phyloP scores from a whole-genome alignment of 1,140 invertebrate genomes.

The Planococcus citri region DNA sequence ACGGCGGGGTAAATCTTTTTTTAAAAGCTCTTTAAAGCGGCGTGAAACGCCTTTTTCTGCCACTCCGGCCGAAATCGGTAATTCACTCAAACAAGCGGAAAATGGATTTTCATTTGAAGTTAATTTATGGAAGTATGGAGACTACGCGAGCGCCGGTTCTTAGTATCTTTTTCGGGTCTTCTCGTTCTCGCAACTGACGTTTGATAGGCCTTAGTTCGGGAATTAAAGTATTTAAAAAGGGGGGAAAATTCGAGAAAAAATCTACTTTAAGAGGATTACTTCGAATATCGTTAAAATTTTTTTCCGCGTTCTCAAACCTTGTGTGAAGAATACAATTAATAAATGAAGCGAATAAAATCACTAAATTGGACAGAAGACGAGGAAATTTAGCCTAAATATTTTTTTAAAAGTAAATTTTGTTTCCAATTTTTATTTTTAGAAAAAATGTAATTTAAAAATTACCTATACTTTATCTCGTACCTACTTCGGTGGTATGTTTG shows the following conservation, averaged over 20 bases:
- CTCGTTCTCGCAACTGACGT: conserved; percentile 8
- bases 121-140: conserved; percentile 18
- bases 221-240: conserved; percentile 19
- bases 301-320: background rate
- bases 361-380: too few relatives aligned
- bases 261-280: background rate
- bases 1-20: conserved; percentile 13
- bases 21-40: conserved; percentile 13
- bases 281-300: background rate
- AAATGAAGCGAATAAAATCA: too few relatives aligned
- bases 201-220: conserved; percentile 11
- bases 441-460: too few relatives aligned
- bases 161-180: conserved; percentile 6
- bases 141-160: conserved; percentile 10
- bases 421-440: too few relatives aligned
- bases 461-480: too few relatives aligned
- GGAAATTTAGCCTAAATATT: too few relatives aligned
- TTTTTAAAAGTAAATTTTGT: too few relatives aligned
- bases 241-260: background rate
- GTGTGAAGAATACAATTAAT: too few relatives aligned
- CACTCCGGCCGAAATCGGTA: conserved; percentile 19
- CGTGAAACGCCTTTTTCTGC: conserved; percentile 17
- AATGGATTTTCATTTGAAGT: conserved; percentile 20
- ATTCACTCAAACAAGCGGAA: conserved; percentile 20
- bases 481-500: too few relatives aligned